Percentiles rank a stretch among this genome's conserved stretches.
Evolutionary conservation across 53 echinoderm and acorn worm genomes (phyloP).

Genomic region (Temnopleurus reevesii): DNA sequence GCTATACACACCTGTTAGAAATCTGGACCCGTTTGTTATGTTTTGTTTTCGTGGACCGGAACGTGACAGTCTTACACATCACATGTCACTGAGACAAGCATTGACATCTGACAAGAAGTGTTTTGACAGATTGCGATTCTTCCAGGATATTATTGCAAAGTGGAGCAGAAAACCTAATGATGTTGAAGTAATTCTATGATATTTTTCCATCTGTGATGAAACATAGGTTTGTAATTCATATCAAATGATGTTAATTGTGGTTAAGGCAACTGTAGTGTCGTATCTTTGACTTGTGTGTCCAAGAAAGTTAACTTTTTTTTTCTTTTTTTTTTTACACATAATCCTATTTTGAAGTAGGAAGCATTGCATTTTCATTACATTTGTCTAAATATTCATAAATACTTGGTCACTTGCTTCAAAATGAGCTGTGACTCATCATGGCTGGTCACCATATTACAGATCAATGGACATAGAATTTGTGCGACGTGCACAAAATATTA

Average conservation of each 20-base stretch:
- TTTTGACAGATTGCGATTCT: slow-evolving; percentile 20
- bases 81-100: background rate
- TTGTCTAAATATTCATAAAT: no score
- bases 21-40: background rate
- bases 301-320: no score
- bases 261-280: no score
- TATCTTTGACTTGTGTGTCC: no score
- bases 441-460: no score
- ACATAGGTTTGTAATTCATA: background rate
- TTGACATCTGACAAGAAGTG: background rate
- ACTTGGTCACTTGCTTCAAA: no score
- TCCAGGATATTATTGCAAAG: background rate
- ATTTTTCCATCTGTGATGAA: background rate
- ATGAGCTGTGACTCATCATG: no score
- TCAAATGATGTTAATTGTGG: background rate
- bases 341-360: no score
- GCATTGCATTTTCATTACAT: no score
- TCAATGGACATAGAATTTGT: no score
- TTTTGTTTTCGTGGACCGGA: background rate
- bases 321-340: no score
- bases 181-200: background rate
- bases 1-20: background rate
- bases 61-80: background rate
- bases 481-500: no score
- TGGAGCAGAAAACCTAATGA: background rate